A percentile compares a stretch with the other conserved stretches of the same genome.
Conservation (phyloP, 2,888 invertebrate genomes). For the Chamaedrilus cognettii region DNA sequence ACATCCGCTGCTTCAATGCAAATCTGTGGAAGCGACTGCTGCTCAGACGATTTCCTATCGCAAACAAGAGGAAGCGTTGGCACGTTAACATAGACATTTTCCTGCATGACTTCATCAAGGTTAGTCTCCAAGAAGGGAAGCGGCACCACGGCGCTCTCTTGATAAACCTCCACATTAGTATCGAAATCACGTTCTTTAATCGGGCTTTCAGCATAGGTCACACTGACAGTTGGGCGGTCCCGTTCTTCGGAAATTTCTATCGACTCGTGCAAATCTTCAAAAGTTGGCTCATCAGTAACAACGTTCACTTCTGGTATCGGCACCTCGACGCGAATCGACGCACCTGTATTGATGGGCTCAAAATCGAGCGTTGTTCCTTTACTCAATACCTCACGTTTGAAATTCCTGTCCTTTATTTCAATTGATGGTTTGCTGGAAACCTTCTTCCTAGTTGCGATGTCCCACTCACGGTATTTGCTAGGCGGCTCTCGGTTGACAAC, state of each 20-base stretch:
- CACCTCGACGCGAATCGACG: background rate
- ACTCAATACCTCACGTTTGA: too few relatives aligned
- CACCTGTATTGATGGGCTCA: background rate
- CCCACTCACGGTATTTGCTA: background rate
- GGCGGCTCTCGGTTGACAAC: background rate
- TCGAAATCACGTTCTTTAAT: background rate
- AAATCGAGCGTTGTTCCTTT: background rate
- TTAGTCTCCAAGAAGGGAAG: background rate
- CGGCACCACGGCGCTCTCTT: too few relatives aligned
- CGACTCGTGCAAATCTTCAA: background rate
- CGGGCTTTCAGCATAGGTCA: background rate
- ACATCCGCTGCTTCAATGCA: too few relatives aligned
- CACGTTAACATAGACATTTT: too few relatives aligned
- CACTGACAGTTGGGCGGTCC: background rate
- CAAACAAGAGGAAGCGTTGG: too few relatives aligned
- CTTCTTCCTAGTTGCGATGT: background rate
- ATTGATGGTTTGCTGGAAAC: background rate
- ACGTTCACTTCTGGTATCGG: background rate
- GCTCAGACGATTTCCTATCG: too few relatives aligned
- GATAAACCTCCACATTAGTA: too few relatives aligned
- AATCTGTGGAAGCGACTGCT: too few relatives aligned
- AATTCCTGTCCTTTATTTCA: background rate
- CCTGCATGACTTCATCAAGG: too few relatives aligned
- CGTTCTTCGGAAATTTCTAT: background rate
- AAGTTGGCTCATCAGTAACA: background rate